Evolutionary conservation across 2,113 vertebrate genomes (phyloP).

Genomic region (Callionymus lyra): DNA sequence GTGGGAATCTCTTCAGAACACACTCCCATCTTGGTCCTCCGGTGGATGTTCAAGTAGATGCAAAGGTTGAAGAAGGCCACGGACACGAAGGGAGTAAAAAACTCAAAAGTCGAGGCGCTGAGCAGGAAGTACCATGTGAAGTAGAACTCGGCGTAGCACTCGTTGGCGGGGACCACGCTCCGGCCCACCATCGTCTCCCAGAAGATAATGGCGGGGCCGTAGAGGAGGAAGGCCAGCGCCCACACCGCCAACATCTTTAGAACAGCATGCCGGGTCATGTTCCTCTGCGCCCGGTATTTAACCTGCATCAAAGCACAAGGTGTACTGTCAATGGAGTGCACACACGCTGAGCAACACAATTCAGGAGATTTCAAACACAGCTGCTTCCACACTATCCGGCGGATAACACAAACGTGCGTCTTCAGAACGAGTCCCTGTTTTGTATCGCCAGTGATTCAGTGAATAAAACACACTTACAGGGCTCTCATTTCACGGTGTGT

Average conservation of each 20-base stretch:
- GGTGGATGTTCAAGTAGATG: slow-evolving; percentile 78
- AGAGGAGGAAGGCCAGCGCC: slow-evolving; percentile 79
- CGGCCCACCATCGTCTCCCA: slow-evolving; percentile 59
- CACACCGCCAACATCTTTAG: slow-evolving; percentile 75
- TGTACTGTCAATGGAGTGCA: slow-evolving; percentile 9
- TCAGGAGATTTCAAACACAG: neutral
- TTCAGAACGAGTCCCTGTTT: slow-evolving; percentile 20
- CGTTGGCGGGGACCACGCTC: slow-evolving; percentile 59
- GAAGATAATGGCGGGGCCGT: slow-evolving; percentile 77
- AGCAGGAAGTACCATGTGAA: slow-evolving; percentile 78
- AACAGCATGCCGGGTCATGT: slow-evolving; percentile 62
- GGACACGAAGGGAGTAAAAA: slow-evolving; percentile 73
- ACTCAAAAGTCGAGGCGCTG: slow-evolving; percentile 76
- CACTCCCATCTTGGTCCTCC: slow-evolving; percentile 50
- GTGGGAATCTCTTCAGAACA: slow-evolving; percentile 21
- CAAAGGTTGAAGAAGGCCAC: slow-evolving; percentile 81
- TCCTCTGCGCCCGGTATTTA: slow-evolving; percentile 71
- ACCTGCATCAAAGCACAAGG: slow-evolving; percentile 60
- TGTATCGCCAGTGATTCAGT: slow-evolving; percentile 13
- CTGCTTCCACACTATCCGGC: neutral
- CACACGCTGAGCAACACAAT: neutral
- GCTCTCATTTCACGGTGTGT: slow-evolving; percentile 17
- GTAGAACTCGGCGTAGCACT: slow-evolving; percentile 72
- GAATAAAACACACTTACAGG: slow-evolving; percentile 38
- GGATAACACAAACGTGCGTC: slow-evolving; percentile 4